Conservation (phyloP, 2,888 invertebrate genomes). For the Trichacis sp. region DNA sequence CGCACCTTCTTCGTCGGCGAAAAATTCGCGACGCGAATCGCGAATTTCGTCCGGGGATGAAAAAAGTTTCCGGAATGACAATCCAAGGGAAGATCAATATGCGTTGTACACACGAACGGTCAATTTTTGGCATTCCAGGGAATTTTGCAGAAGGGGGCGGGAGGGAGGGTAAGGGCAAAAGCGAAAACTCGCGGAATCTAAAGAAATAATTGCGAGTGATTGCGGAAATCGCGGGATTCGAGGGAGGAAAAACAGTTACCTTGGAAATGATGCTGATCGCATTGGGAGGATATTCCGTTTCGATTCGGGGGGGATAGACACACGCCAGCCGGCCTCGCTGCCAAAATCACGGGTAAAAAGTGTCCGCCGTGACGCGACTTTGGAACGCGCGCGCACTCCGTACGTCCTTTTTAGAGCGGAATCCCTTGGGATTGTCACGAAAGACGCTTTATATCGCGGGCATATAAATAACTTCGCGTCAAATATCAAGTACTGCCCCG, state of each 20-base stretch:
- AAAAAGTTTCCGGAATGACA: conserved; percentile 54
- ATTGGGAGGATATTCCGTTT: conserved; percentile 46
- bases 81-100: conserved; percentile 59
- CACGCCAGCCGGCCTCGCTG: conserved; percentile 58
- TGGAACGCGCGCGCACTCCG: conserved; percentile 36
- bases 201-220: too few species aligned
- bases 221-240: too few species aligned
- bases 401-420: conserved; percentile 20
- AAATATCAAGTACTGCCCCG: conserved; percentile 64
- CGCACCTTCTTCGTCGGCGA: too few species aligned
- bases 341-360: conserved; percentile 31
- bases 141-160: too few species aligned
- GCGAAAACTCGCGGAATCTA: too few species aligned
- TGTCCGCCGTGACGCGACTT: conserved; percentile 30
- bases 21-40: neutral
- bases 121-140: conserved; percentile 38
- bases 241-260: conserved; percentile 19
- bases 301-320: too few species aligned
- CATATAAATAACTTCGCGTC: conserved; percentile 64
- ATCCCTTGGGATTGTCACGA: conserved; percentile 29
- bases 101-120: conserved; percentile 52
- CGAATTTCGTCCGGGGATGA: conserved; percentile 34
- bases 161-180: too few species aligned
- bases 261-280: conserved; percentile 43
- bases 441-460: conserved; percentile 46